A percentile compares a stretch with the other conserved stretches of the same genome.
These are phyloP conservation scores for Melanostoma scalare DNA, from an alignment of 2,888 invertebrate species.

Conservation along the genomic window DNA sequence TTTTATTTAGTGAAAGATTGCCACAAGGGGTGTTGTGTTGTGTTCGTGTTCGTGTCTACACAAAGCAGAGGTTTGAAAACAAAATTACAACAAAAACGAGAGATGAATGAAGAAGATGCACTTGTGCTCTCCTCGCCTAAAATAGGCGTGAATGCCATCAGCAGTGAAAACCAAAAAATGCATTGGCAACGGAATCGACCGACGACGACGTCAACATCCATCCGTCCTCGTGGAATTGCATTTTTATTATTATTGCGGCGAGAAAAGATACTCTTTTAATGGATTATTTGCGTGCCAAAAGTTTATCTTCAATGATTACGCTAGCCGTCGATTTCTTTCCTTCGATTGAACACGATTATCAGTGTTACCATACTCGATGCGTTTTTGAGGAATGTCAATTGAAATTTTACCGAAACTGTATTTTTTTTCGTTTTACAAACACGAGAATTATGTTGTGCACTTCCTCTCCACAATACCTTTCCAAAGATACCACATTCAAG, in stretches of 20 bases:
- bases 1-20: conserved; percentile 46
- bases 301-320: conserved; percentile 64
- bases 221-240: conserved; percentile 34
- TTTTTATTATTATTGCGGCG: conserved; percentile 61
- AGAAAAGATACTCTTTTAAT: conserved; percentile 58
- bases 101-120: conserved; percentile 44
- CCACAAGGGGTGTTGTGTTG: conserved; percentile 33
- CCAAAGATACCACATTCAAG: no score
- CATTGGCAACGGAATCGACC: conserved; percentile 12
- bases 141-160: conserved; percentile 59
- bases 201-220: background rate
- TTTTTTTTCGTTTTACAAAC: no score
- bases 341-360: conserved; percentile 42
- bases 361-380: conserved; percentile 10
- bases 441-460: no score
- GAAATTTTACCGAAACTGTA: no score
- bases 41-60: conserved; percentile 5
- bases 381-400: background rate
- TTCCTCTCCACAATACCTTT: no score
- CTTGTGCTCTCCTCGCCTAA: conserved; percentile 49
- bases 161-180: conserved; percentile 9
- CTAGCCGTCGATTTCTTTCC: conserved; percentile 56
- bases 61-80: conserved; percentile 6
- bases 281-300: conserved; percentile 70
- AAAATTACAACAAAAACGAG: conserved; percentile 13